Percentiles rank a stretch among this genome's conserved stretches.
Evolutionary conservation across 2,797 vertebrate genomes (phyloP).

Genomic region (Xerus rutilus): DNA sequence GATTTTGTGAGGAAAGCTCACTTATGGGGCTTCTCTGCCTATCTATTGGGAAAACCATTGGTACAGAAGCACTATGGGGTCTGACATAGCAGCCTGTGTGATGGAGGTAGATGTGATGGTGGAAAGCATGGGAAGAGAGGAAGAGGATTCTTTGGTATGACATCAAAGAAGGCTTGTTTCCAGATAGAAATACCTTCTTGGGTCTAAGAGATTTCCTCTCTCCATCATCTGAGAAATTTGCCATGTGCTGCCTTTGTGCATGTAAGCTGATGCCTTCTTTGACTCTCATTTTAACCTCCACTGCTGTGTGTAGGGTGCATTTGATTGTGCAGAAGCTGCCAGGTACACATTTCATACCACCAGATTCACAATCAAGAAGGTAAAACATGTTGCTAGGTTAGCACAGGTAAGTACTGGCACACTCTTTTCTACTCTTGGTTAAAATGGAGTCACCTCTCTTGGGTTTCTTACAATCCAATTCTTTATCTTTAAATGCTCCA

Average conservation of each 20-base stretch:
- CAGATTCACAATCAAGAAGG: background rate
- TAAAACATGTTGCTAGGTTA: background rate
- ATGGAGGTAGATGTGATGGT: background rate
- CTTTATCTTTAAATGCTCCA: background rate
- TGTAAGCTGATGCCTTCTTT: background rate
- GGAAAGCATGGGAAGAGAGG: background rate
- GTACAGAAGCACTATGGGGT: background rate
- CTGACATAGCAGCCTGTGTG: background rate
- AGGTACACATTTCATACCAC: background rate
- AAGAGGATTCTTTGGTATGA: background rate
- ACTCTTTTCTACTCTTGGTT: background rate
- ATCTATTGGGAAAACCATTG: background rate
- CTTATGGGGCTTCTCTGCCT: background rate
- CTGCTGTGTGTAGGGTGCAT: background rate
- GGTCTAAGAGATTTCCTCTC: background rate
- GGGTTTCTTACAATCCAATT: background rate
- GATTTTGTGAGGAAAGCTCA: background rate
- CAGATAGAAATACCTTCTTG: constrained; percentile 12
- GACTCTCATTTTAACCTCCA: background rate
- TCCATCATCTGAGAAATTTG: background rate
- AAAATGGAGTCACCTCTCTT: background rate
- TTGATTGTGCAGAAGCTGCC: background rate
- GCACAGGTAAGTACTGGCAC: background rate
- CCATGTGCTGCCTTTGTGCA: background rate
- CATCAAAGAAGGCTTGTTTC: constrained; percentile 7